Evolutionary conservation across 1,140 invertebrate species (phyloP).

Genomic region (Ceratina australensis): DNA sequence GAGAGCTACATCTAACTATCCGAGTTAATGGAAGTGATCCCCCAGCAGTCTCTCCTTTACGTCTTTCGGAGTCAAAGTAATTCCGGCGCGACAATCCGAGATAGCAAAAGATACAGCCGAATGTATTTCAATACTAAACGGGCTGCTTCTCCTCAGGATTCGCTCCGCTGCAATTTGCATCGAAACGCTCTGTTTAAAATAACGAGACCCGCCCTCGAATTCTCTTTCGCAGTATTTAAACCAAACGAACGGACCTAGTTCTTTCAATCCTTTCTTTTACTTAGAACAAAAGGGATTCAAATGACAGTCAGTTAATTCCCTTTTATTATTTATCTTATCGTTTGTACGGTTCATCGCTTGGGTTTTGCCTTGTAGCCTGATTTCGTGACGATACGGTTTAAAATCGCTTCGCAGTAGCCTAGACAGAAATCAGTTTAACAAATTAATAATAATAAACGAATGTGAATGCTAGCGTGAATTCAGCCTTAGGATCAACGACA

Average conservation of each 20-base stretch:
- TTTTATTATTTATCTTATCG: no score
- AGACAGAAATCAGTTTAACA: no score
- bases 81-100: background rate
- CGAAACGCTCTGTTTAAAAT: constrained; percentile 13
- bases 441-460: no score
- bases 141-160: constrained; percentile 7
- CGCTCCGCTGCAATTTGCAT: constrained; percentile 12
- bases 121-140: constrained; percentile 41
- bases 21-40: constrained; percentile 17
- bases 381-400: no score
- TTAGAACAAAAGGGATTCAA: background rate
- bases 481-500: no score
- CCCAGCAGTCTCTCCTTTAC: background rate
- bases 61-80: background rate
- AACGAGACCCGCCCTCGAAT: background rate
- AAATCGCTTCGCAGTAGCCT: no score
- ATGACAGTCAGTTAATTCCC: no score
- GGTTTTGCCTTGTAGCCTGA: no score
- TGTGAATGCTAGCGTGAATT: no score
- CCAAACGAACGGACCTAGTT: background rate
- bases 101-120: constrained; percentile 25
- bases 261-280: background rate
- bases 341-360: no score
- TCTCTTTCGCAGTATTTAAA: constrained; percentile 7
- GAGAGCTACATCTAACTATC: background rate